Conservation (phyloP, 2,113 vertebrate species). For the Sander vitreus region DNA sequence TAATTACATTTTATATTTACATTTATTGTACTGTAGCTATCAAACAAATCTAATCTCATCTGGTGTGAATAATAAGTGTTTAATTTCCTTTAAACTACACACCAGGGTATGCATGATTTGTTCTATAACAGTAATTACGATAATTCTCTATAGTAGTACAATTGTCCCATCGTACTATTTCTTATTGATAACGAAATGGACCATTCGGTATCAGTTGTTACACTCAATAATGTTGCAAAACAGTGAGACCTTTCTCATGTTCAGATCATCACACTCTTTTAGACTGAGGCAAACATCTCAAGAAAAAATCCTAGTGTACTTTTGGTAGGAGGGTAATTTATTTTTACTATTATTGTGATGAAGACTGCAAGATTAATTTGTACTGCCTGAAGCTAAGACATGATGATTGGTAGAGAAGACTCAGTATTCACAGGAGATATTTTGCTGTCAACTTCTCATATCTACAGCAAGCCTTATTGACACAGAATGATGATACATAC, state of each 20-base stretch:
- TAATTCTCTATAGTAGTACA: too few relatives aligned
- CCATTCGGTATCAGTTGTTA: background rate
- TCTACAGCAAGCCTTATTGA: slow-evolving; percentile 43
- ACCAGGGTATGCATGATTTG: background rate
- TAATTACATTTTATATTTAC: background rate
- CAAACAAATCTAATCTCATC: too few relatives aligned
- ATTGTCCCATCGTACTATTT: background rate
- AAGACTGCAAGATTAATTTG: slow-evolving; percentile 48
- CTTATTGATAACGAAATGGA: background rate
- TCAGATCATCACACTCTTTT: slow-evolving; percentile 5
- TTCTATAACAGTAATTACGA: background rate
- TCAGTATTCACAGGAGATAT: slow-evolving; percentile 46
- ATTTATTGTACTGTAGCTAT: background rate
- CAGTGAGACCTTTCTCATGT: background rate
- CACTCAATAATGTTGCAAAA: background rate
- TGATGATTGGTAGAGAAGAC: slow-evolving; percentile 25
- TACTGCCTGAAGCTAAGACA: slow-evolving; percentile 38
- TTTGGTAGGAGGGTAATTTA: slow-evolving; percentile 37
- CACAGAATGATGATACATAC: slow-evolving; percentile 44
- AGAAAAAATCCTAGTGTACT: background rate
- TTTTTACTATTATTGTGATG: slow-evolving; percentile 43
- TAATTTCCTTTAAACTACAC: background rate
- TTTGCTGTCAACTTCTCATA: slow-evolving; percentile 39
- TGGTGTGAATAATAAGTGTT: background rate
- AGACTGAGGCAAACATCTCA: background rate